Percentiles rank a stretch among this genome's conserved stretches.
These are phyloP conservation scores for Tineola bisselliella DNA, from an alignment of 2,888 invertebrate species.

Conservation along the genomic window DNA sequence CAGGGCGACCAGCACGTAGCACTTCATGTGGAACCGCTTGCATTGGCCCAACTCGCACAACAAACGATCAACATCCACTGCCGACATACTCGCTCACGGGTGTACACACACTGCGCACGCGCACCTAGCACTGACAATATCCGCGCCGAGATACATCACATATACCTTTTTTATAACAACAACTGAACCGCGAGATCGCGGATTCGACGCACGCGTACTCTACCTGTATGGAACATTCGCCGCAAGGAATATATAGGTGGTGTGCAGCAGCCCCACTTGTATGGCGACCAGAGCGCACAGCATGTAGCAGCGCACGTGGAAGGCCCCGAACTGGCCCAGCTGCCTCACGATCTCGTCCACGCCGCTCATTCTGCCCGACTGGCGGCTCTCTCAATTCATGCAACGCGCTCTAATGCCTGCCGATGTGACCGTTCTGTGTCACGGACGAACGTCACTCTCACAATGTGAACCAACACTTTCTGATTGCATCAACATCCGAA, in stretches of 20 bases:
- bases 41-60: conserved; percentile 52
- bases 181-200: no score
- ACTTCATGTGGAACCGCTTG: conserved; percentile 39
- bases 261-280: conserved; percentile 63
- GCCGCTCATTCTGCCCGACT: conserved; percentile 20
- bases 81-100: no score
- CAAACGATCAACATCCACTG: conserved; percentile 32
- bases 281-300: conserved; percentile 50
- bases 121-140: not conserved
- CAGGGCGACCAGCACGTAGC: conserved; percentile 37
- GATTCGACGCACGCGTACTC: not conserved
- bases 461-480: no score
- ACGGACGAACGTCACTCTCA: no score
- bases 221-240: conserved; percentile 67
- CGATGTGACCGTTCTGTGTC: no score
- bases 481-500: no score
- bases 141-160: not conserved
- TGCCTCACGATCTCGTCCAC: conserved; percentile 30
- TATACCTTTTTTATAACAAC: conserved; percentile 50
- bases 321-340: conserved; percentile 27
- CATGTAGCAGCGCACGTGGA: conserved; percentile 24
- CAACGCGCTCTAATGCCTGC: not conserved
- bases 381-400: no score
- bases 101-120: not conserved
- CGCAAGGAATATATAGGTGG: conserved; percentile 69